Evolutionary conservation across 2,888 invertebrate genomes (phyloP).

Genomic region (Yponomeuta evonymella): DNA sequence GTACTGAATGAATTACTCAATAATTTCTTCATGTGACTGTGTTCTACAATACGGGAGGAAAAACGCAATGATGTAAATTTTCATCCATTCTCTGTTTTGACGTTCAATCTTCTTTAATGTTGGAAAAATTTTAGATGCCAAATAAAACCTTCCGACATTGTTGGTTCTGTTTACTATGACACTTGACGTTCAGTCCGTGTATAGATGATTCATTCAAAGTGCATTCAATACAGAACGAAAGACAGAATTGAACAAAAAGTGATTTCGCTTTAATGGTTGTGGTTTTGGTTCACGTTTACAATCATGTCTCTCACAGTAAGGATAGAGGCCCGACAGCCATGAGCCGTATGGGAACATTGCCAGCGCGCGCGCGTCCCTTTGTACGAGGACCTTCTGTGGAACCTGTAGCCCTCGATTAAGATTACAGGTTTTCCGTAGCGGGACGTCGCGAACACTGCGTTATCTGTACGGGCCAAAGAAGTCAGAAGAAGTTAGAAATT

Average conservation of each 20-base stretch:
- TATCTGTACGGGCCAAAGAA: background rate
- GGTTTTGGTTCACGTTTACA: background rate
- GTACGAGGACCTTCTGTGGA: background rate
- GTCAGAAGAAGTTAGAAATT: no score
- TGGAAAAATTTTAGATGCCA: no score
- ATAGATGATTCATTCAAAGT: background rate
- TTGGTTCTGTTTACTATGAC: background rate
- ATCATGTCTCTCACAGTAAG: conserved; percentile 29
- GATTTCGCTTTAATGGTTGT: background rate
- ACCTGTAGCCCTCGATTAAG: conserved; percentile 24
- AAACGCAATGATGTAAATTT: background rate
- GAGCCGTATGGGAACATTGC: conserved; percentile 23
- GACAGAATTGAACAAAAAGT: background rate
- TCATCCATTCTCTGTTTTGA: no score
- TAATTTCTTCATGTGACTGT: background rate
- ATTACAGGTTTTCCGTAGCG: conserved; percentile 32
- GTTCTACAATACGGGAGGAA: background rate
- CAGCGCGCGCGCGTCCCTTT: background rate
- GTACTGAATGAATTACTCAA: background rate
- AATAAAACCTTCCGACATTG: no score
- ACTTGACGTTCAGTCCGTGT: background rate
- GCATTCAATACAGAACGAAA: background rate
- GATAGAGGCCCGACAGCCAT: conserved; percentile 32
- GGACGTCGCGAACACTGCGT: conserved; percentile 20
- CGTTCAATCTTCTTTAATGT: no score